phyloP scores from a whole-genome alignment of 2,888 invertebrate species.

The Hypena proboscidalis region DNA sequence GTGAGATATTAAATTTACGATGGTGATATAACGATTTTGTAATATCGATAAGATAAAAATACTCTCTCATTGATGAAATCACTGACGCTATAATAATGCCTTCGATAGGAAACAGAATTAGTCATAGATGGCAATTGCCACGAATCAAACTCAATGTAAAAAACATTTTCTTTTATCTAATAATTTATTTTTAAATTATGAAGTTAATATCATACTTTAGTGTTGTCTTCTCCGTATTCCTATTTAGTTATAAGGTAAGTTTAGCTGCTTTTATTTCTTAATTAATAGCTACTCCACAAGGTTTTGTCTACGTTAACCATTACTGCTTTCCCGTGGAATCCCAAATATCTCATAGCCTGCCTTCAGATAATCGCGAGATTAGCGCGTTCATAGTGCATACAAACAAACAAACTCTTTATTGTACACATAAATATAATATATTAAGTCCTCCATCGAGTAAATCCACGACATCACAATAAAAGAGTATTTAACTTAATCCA shows the following conservation, averaged over 20 bases:
- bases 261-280: too few relatives aligned
- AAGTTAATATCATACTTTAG: conserved; percentile 36
- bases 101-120: conserved; percentile 12
- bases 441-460: too few relatives aligned
- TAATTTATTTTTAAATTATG: conserved; percentile 34
- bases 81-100: conserved; percentile 20
- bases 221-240: conserved; percentile 27
- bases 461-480: too few relatives aligned
- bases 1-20: conserved; percentile 32
- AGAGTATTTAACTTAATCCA: neutral
- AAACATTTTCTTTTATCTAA: conserved; percentile 1
- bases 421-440: too few relatives aligned
- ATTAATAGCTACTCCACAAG: too few relatives aligned
- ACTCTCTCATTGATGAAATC: conserved; percentile 29
- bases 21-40: too few relatives aligned
- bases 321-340: too few relatives aligned
- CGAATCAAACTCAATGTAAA: conserved; percentile 21
- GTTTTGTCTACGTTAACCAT: too few relatives aligned
- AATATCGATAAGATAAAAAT: conserved; percentile 34
- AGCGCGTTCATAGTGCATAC: too few relatives aligned
- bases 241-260: conserved; percentile 44
- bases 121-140: conserved; percentile 7
- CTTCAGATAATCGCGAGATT: too few relatives aligned
- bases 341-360: too few relatives aligned
- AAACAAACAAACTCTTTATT: too few relatives aligned